A percentile compares a stretch with the other conserved stretches of the same genome.
These are phyloP conservation scores for Centropus unirufus DNA, from an alignment of 2,113 vertebrate genomes.

Conservation along the genomic window DNA sequence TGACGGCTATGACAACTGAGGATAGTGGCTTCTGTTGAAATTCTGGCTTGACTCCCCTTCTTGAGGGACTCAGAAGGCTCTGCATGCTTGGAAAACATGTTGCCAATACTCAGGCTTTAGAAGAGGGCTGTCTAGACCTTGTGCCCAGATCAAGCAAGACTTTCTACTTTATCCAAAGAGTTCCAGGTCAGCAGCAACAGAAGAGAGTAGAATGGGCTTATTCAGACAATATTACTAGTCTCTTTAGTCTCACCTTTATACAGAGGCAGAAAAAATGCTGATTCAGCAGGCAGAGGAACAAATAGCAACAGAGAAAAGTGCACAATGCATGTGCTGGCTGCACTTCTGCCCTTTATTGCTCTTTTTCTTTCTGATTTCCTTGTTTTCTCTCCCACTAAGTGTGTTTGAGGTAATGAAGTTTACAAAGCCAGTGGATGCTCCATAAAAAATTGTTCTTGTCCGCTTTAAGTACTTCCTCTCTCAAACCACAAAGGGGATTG, in stretches of 20 bases:
- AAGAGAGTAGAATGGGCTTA: neutral
- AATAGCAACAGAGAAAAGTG: neutral
- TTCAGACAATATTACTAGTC: neutral
- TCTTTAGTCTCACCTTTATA: neutral
- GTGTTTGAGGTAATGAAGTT: neutral
- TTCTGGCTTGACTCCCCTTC: neutral
- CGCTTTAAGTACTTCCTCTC: neutral
- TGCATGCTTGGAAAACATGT: neutral
- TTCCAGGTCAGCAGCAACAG: neutral
- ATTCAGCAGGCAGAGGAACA: neutral
- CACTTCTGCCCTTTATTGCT: neutral
- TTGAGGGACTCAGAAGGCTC: neutral
- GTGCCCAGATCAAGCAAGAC: neutral
- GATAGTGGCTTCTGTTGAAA: neutral
- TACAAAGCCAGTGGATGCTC: neutral
- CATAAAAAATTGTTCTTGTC: neutral
- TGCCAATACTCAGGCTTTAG: neutral
- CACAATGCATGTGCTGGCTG: neutral
- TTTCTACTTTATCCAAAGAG: neutral
- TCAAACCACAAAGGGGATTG: neutral
- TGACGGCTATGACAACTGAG: neutral
- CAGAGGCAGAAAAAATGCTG: neutral
- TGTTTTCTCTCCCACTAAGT: neutral
- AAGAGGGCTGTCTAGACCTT: neutral
- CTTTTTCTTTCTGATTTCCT: neutral